phyloP scores from a whole-genome alignment of 2,113 vertebrate genomes.

The Brachyhypopomus occidentalis region DNA sequence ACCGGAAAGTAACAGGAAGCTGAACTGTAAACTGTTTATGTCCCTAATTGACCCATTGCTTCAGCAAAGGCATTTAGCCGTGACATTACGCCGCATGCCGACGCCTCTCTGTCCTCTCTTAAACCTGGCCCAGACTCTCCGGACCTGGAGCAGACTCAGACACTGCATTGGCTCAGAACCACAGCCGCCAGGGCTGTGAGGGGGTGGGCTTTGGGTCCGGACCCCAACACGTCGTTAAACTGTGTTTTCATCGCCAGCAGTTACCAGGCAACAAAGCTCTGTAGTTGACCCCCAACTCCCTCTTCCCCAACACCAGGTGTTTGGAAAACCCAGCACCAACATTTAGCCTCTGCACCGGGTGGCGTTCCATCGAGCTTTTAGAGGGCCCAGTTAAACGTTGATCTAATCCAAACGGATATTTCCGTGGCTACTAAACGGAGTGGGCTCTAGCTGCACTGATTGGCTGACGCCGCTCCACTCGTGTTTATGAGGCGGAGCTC shows the following conservation, averaged over 20 bases:
- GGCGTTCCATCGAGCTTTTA: neutral
- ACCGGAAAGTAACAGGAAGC: slow-evolving; percentile 70
- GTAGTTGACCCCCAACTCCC: no score
- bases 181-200: no score
- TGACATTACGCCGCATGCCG: slow-evolving; percentile 30
- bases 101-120: slow-evolving; percentile 23
- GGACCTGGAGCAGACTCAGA: slow-evolving; percentile 11
- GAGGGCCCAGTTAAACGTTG: neutral
- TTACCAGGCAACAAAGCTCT: neutral
- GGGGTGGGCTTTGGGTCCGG: no score
- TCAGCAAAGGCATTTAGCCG: slow-evolving; percentile 51
- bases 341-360: slow-evolving; percentile 48
- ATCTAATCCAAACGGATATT: neutral
- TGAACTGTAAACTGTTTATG: slow-evolving; percentile 67
- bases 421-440: neutral
- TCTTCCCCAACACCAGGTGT: no score
- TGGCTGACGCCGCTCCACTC: slow-evolving; percentile 54
- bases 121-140: slow-evolving; percentile 20
- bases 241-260: neutral
- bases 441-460: slow-evolving; percentile 38
- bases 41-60: slow-evolving; percentile 67
- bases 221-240: neutral
- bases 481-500: slow-evolving; percentile 58
- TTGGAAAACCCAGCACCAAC: neutral
- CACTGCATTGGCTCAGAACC: slow-evolving; percentile 14